A percentile compares a stretch with the other conserved stretches of the same genome.
These are phyloP conservation scores for Myotis myotis DNA, from an alignment of 2,797 vertebrate species.

Conservation along the genomic window DNA sequence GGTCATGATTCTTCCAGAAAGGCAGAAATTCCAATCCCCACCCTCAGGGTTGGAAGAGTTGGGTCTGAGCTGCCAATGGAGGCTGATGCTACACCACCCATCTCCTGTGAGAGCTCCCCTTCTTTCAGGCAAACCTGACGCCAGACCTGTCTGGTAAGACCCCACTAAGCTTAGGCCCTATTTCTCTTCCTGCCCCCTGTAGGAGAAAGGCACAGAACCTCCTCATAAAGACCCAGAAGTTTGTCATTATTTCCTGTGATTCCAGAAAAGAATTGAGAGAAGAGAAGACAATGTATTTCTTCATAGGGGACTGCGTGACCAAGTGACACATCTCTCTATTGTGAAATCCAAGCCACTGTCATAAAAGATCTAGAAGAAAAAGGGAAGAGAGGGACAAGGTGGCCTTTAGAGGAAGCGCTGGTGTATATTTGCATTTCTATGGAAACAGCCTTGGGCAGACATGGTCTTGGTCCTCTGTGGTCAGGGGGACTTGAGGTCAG, in stretches of 20 bases:
- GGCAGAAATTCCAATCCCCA: background rate
- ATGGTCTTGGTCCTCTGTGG: conserved; percentile 62
- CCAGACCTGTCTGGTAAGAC: background rate
- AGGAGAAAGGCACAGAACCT: background rate
- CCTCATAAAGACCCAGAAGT: background rate
- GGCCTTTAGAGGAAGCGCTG: conserved; percentile 73
- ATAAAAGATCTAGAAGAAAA: conserved; percentile 68
- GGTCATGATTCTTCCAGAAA: background rate
- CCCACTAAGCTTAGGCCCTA: background rate
- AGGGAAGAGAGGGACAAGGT: conserved; percentile 71
- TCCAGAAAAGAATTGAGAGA: conserved; percentile 38
- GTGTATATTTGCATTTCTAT: conserved; percentile 77
- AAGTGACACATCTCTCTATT: conserved; percentile 76
- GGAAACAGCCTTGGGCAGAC: conserved; percentile 65
- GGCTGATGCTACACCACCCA: background rate
- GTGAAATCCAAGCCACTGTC: conserved; percentile 74
- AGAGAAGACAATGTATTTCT: conserved; percentile 67
- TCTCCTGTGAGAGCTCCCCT: background rate
- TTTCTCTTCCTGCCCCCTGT: background rate
- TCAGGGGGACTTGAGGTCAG: conserved; percentile 67
- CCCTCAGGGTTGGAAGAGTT: background rate
- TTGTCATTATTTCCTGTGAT: background rate
- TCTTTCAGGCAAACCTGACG: background rate
- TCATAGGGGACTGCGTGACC: conserved; percentile 74
- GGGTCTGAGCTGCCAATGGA: background rate